Evolutionary conservation across 2,797 vertebrate genomes (phyloP).

Genomic region (Falco concolor): DNA sequence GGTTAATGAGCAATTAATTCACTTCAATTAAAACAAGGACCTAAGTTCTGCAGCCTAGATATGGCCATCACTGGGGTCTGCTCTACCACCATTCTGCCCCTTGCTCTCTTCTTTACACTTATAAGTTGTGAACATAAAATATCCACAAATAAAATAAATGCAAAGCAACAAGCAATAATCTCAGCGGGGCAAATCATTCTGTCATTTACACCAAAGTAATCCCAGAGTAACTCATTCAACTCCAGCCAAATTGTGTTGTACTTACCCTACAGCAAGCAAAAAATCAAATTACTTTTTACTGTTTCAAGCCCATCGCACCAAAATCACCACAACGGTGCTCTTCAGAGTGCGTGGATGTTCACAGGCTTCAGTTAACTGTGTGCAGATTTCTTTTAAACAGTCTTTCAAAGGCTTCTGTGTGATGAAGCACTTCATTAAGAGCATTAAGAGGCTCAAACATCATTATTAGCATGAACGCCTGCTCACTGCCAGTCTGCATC

Average conservation of each 20-base stretch:
- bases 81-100: accelerated
- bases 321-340: background rate
- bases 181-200: background rate
- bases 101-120: background rate
- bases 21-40: background rate
- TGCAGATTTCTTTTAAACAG: background rate
- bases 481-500: background rate
- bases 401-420: background rate
- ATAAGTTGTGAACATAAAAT: background rate
- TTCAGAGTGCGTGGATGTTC: background rate
- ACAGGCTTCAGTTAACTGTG: background rate
- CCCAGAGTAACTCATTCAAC: background rate
- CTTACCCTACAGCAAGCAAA: background rate
- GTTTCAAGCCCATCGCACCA: background rate
- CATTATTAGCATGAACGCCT: background rate
- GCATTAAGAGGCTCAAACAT: background rate
- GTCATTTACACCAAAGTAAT: background rate
- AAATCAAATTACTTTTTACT: background rate
- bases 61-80: background rate
- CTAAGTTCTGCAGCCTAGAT: background rate
- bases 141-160: background rate
- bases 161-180: background rate
- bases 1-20: background rate
- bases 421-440: background rate
- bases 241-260: background rate